Percentiles rank a stretch among this genome's conserved stretches.
phyloP scores from a whole-genome alignment of 2,797 vertebrate genomes.

The Meriones psammophilus region DNA sequence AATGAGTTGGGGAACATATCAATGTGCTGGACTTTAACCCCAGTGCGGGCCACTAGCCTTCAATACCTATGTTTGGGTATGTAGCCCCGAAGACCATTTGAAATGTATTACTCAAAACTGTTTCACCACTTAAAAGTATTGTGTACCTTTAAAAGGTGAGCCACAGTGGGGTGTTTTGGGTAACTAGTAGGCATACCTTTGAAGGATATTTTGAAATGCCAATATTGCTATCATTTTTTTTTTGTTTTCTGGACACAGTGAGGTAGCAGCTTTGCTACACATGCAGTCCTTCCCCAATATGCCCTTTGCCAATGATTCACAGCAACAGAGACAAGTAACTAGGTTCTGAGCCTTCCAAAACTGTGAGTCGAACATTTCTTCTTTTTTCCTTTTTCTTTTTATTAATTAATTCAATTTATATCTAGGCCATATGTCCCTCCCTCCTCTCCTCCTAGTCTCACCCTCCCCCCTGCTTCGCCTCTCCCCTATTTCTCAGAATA shows the following conservation, averaged over 20 bases:
- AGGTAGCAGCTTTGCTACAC: background rate
- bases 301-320: background rate
- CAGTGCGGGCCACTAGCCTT: background rate
- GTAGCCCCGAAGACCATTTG: background rate
- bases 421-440: no score
- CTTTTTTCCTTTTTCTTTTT: no score
- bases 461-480: no score
- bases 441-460: no score
- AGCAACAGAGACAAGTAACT: background rate
- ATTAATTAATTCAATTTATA: no score
- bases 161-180: background rate
- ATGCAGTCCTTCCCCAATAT: background rate
- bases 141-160: background rate
- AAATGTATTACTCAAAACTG: background rate
- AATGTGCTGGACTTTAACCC: background rate
- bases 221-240: background rate
- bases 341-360: background rate
- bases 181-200: background rate
- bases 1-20: background rate
- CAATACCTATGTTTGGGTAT: background rate
- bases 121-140: background rate
- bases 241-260: background rate
- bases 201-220: background rate
- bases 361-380: background rate
- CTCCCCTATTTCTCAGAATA: no score